These are phyloP conservation scores for Meteorus sp. DNA, from an alignment of 1,140 invertebrate species.

Conservation along the genomic window DNA sequence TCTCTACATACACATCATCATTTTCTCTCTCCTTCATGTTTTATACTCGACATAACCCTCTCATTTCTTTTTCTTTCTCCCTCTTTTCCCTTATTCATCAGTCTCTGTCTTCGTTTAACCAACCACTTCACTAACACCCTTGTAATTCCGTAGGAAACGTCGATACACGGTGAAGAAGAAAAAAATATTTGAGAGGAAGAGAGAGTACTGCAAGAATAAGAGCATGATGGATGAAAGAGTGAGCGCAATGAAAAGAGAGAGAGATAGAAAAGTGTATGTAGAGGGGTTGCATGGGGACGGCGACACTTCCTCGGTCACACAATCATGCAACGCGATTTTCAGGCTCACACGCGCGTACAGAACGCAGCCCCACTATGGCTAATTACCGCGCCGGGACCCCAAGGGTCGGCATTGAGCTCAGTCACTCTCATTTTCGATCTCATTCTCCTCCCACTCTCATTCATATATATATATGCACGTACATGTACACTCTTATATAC, in stretches of 20 bases:
- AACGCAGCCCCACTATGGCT: conserved; percentile 45
- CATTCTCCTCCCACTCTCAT: conserved; percentile 3
- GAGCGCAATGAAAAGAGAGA: background rate
- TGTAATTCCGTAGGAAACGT: conserved; percentile 39
- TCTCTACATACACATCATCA: conserved; percentile 10
- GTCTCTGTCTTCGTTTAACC: background rate
- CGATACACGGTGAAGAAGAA: conserved; percentile 37
- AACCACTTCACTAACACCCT: conserved; percentile 26
- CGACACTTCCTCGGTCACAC: conserved; percentile 38
- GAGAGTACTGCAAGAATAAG: too few relatives aligned
- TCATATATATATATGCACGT: conserved; percentile 5
- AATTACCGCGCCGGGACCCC: conserved; percentile 45
- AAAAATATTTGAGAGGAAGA: conserved; percentile 20
- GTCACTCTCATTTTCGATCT: background rate
- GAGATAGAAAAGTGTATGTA: conserved; percentile 5
- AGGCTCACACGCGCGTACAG: conserved; percentile 47
- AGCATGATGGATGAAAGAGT: background rate
- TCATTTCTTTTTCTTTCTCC: conserved; percentile 5
- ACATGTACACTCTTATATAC: conserved; percentile 1
- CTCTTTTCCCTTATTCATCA: background rate
- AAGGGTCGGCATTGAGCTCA: too few relatives aligned
- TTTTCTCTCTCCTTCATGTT: background rate
- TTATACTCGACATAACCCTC: background rate
- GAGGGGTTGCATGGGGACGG: conserved; percentile 23
- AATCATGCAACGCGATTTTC: conserved; percentile 43